Evolutionary conservation across 1,140 invertebrate genomes (phyloP).

Genomic region (Drosophila ogumai): DNA sequence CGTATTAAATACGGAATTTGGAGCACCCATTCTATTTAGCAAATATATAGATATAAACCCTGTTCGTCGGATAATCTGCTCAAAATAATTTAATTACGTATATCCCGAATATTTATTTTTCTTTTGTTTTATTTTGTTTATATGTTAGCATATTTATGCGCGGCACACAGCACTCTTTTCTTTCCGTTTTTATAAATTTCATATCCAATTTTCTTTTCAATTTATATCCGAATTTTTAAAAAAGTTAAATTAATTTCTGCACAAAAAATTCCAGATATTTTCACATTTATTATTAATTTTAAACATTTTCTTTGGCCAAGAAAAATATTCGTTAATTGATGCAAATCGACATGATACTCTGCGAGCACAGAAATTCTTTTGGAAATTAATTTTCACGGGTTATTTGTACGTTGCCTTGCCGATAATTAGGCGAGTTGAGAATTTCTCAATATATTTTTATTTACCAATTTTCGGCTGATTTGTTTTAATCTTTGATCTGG

Average conservation of each 20-base stretch:
- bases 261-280: slow-evolving; percentile 7
- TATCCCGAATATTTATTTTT: background rate
- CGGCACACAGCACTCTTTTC: slow-evolving; percentile 8
- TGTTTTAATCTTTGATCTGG: slow-evolving; percentile 65
- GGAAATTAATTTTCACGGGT: slow-evolving; percentile 29
- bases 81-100: slow-evolving; percentile 1
- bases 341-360: slow-evolving; percentile 8
- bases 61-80: slow-evolving; percentile 14
- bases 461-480: slow-evolving; percentile 76
- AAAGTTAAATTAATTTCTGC: background rate
- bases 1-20: background rate
- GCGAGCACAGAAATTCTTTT: slow-evolving; percentile 2
- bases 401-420: slow-evolving; percentile 15
- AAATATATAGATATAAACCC: slow-evolving; percentile 4
- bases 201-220: background rate
- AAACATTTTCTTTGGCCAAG: background rate
- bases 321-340: slow-evolving; percentile 25
- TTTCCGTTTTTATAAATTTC: background rate
- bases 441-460: slow-evolving; percentile 50
- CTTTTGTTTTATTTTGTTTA: slow-evolving; percentile 16
- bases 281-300: slow-evolving; percentile 8
- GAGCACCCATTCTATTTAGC: background rate
- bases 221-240: slow-evolving; percentile 1
- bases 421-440: slow-evolving; percentile 55
- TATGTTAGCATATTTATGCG: slow-evolving; percentile 22